These are phyloP conservation scores for Tupaia chinensis DNA, from an alignment of 2,113 vertebrate species.

Conservation along the genomic window DNA sequence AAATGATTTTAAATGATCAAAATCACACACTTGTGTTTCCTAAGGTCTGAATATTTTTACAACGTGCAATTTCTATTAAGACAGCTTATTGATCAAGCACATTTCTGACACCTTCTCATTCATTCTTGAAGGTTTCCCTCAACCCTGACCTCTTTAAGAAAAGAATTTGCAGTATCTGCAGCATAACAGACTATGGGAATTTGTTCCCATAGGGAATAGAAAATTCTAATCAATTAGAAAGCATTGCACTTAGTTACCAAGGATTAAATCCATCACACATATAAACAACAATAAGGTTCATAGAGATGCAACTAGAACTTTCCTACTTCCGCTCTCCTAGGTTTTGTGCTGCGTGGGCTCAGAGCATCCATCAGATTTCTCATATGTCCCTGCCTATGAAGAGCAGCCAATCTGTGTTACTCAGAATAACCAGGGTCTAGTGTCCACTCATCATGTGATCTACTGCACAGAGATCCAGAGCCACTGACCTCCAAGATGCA, in stretches of 20 bases:
- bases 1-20: slow-evolving; percentile 35
- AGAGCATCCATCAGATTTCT: not conserved
- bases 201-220: not conserved
- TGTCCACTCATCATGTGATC: not conserved
- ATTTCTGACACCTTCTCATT: not conserved
- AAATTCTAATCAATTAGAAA: not conserved
- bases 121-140: not conserved
- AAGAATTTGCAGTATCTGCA: not conserved
- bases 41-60: not conserved
- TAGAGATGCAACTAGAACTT: not conserved
- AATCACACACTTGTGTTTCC: not conserved
- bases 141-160: not conserved
- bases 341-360: not conserved
- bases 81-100: not conserved
- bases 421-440: not conserved
- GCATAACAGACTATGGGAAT: not conserved
- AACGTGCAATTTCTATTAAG: not conserved
- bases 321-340: not conserved
- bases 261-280: not conserved
- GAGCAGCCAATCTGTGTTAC: not conserved
- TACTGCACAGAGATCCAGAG: not conserved
- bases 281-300: not conserved
- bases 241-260: not conserved
- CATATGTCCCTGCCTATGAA: not conserved
- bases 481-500: no score